Base-by-base conservation (phyloP, 2,888 invertebrate genomes). In the Plebejus argus region DNA sequence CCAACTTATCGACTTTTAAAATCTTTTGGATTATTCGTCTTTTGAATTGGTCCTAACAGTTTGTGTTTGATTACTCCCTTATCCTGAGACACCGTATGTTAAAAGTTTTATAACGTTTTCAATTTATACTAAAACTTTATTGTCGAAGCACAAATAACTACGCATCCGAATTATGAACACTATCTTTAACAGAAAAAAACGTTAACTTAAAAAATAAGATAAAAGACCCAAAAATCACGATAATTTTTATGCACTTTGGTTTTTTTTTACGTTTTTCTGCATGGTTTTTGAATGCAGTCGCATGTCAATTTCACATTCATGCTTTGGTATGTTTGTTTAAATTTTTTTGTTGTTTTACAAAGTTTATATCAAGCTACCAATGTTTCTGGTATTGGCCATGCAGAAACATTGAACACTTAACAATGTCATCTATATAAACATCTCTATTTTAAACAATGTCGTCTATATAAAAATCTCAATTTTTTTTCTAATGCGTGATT, bases 1-100 rank as follows among this genome's bases (percentile, higher is more conserved):
- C 23, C n/a, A 12, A 12, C 0, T 33, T 71, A 0, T 71, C 0
- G 23, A 20, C 39, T 20, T n/a, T 20, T 56, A 23, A 76, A 49
- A 78, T 76, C 45, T 66, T 18, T 75, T 39, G 71, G 71, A 71
- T 71, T 71, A 71, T 7, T n/a, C 10, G 70, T 71, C 39, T 12
- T 53, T 28, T 33, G 15, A 28, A 66, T 66, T 66, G 28, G 61
- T 23, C 58, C 58, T 58, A 66, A 66, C 10, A 12, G 12, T 66
- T 66, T 33, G 12, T 66, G 66, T 33, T 66, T 66, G 28, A 1
- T 5, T 66, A 28, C 15, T 18, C 18, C 66, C 20, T 28, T 28
- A 33, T 6, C 15, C 6, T 66, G 15, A 66, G 15, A 66, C 15
- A 49, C 20, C 23, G 74, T 28, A 49, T 74, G 49, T 3, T 18